Evolutionary conservation across 2,888 invertebrate species (phyloP), one percentile per base, ranked within the genome.

Genomic region (Aelia acuminata): DNA sequence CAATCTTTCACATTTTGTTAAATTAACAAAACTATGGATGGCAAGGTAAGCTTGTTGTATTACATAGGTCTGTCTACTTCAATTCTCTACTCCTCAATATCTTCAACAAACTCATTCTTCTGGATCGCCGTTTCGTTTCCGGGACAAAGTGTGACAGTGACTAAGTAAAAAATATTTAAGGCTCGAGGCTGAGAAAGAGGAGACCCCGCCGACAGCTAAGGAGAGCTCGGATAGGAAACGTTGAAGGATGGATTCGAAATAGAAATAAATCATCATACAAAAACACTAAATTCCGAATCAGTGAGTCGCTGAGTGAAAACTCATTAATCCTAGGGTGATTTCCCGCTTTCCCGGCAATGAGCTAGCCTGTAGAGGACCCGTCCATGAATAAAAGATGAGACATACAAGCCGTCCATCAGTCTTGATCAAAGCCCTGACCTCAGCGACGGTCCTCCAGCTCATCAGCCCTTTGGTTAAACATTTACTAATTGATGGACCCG

Each of bases 311-410:
- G 43, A 47, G 43, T 80, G 80, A 43, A 80, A 80, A 80, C 43
- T 43, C 80, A 80, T 80, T 80, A 80, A 47, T 80, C 80, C 80
- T 80, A 1, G 43, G 22, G 43, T 80, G 22, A 47, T 80, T 80
- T 80, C 80, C 63, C 39, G 80, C 43, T 80, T 80, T 47, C 43
- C 39, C 43, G 80, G 22, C 43, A 8, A 80, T 80, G 80, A 80
- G 43, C 20, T 80, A 80, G 39, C 43, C 43, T 20, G 43, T n/a
- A 43, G 43, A 43, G 47, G 63, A 47, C 18, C 0, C 5, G 26
- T 26, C 11, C 4, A 87, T 87, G 87, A 87, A 87, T 87, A 47
- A 87, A 87, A 87, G 63, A 87, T 87, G 87, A 70, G 87, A 18
- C 47, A 3, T 22, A 70, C 70, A 15, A 43, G 87, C n/a, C 57